Evolutionary conservation across 2,113 vertebrate species (phyloP), one percentile per base, ranked within the genome.

Genomic region (Myodes glareolus): DNA sequence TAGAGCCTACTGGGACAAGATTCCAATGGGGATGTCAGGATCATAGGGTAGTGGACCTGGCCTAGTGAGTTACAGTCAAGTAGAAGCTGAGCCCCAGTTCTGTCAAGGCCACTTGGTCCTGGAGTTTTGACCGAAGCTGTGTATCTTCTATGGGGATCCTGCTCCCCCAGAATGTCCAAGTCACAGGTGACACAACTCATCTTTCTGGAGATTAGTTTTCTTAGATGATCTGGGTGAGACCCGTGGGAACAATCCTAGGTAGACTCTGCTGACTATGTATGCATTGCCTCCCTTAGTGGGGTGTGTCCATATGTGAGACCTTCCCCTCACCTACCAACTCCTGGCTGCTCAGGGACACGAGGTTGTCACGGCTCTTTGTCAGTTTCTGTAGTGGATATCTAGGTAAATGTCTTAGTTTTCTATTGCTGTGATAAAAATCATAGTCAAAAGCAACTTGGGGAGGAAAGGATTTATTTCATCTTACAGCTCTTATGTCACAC

Each of bases 61-160:
- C 7, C 63, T 12, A 6, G 13, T 3, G 33, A 36, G 19, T 33
- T n/a, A 33, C 9, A 85, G 12, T 13, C 0, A 4, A n/a, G 9
- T 39, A 50, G 52, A 52, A 36, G 17, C 23, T 29, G 88, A 84
- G 45, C 78, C n/a, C 7, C 81, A 85, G 81, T 31, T 29, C 16
- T 13, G 0, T 3, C 3, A 2, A 10, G 2, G 2, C 4, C n/a
- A 12, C 39, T 4, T 12, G 27, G 25, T 36, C 42, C 47, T 63
- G 33, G 50, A 25, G 58, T 80, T 94, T 47, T 67, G 33, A 1
- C 3, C 6, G 13, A 81, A 47, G 31, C 33, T 1, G 5, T 3
- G 1, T 45, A 27, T 92, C 21, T 36, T 39, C 17, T 1, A 12
- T 7, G 10, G 68, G 27, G 4, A 36, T 29, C 1, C 27, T 1